Conservation (phyloP, 2,113 vertebrate species). For the Sinocyclocheilus anophthalmus region DNA sequence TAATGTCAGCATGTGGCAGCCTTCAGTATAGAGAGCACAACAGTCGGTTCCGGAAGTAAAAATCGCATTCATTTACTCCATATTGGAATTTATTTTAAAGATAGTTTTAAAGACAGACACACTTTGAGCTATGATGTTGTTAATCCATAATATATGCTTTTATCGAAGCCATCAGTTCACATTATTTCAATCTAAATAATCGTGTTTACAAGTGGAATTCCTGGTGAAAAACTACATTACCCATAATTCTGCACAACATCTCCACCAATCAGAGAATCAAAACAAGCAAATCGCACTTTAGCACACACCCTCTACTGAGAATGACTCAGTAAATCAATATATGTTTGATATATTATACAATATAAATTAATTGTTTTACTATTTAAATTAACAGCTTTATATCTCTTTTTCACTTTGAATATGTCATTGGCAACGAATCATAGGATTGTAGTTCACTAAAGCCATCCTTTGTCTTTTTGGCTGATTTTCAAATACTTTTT, state of each 20-base stretch:
- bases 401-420: background rate
- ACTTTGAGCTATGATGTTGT: background rate
- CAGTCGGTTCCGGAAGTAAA: background rate
- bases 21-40: background rate
- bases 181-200: background rate
- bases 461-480: background rate
- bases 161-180: background rate
- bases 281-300: background rate
- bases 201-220: background rate
- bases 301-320: background rate
- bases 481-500: background rate
- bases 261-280: background rate
- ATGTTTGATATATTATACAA: too few relatives aligned
- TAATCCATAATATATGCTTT: too few relatives aligned
- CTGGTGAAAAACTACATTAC: background rate
- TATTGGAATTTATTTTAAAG: background rate
- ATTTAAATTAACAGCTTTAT: background rate
- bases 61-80: background rate
- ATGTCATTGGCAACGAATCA: background rate
- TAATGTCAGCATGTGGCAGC: background rate
- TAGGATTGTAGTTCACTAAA: background rate
- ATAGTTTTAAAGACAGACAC: background rate
- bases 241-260: background rate
- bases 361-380: background rate
- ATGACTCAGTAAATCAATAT: background rate